These are phyloP conservation scores for Pseudomyrmex flavicornis DNA, from an alignment of 1,140 invertebrate genomes.

Conservation along the genomic window DNA sequence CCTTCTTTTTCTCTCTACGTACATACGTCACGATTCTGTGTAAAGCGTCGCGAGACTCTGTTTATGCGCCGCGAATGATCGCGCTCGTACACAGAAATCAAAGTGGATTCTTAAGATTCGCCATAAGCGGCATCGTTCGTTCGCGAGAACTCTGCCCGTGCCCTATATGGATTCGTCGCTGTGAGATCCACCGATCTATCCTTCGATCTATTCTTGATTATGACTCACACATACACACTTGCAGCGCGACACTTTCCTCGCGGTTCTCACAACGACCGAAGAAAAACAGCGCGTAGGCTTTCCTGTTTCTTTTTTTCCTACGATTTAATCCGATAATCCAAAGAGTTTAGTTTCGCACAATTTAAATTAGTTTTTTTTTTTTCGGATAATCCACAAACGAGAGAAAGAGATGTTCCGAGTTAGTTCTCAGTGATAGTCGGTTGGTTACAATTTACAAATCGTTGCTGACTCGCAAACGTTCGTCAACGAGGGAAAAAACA, in stretches of 20 bases:
- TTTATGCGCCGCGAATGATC: constrained; percentile 21
- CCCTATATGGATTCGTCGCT: constrained; percentile 77
- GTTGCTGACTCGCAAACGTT: constrained; percentile 20
- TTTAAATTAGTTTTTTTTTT: constrained; percentile 17
- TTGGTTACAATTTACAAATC: constrained; percentile 30
- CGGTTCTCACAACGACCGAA: neutral
- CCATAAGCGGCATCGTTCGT: constrained; percentile 75
- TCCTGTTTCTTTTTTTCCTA: no score
- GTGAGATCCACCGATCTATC: constrained; percentile 73
- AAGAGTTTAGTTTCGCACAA: neutral
- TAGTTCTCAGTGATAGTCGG: neutral
- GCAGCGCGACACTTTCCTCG: constrained; percentile 20
- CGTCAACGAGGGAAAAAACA: constrained; percentile 43
- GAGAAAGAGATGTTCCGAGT: neutral
- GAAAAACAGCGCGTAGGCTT: neutral
- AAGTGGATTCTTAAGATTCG: constrained; percentile 80
- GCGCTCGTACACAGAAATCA: constrained; percentile 72
- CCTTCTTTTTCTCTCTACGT: neutral
- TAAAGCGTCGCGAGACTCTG: constrained; percentile 15
- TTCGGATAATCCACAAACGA: neutral
- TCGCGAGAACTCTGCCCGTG: constrained; percentile 71
- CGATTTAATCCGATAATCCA: no score
- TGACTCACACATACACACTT: constrained; percentile 70
- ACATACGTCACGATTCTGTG: constrained; percentile 1
- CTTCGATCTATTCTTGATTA: constrained; percentile 63